Base-by-base conservation (phyloP, 1,140 invertebrate species). In the Rhizoglyphus robini region DNA sequence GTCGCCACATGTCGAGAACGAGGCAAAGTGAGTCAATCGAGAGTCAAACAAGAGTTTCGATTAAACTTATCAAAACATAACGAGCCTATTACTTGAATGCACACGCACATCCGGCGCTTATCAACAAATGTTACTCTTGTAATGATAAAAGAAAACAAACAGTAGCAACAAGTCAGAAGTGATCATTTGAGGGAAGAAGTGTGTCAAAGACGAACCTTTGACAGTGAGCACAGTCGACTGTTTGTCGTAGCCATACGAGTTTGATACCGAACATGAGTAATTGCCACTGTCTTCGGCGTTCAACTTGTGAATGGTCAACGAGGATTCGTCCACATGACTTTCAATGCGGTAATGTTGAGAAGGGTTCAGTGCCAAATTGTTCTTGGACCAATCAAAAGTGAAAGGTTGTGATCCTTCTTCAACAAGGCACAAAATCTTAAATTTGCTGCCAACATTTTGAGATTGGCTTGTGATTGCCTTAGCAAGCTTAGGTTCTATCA, bases 251-350 rank as follows among this genome's bases (percentile, higher is more conserved):
- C 69, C 69, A 36, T 23, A 51, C n/a, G 25, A 5, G 29, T 66
- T 71, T 34, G 31, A 38, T 5, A 60, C 68, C 18, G 60, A n/a
- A 59, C 70, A 71, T 15, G 70, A 66, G 48, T 70, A 71, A 51
- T 69, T 69, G 58, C 67, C 67, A 3, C 18, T 47, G 32, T 63
- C 30, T 38, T 3, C 20, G 34, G 4, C 11, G 4, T 34, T 11
- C 3, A 60, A 4, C 20, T 32, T 60, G 8, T 5, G 18, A 23
- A 61, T 61, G 32, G 36, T 41, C 32, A 61, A 46, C 11, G 25
- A 18, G 15, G 59, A 61, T 18, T 27, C 25, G 5, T 61, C 77
- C 27, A 69, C 67, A 3, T 11, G 13, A 5, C 13, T 2, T 46
- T 31, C 73, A 3, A 2, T 60, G 3, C n/a, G n/a, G 36, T 1